Percentiles rank a stretch among this genome's conserved stretches.
These are phyloP conservation scores for Diogma glabrata DNA, from an alignment of 2,888 invertebrate species.

Conservation along the genomic window DNA sequence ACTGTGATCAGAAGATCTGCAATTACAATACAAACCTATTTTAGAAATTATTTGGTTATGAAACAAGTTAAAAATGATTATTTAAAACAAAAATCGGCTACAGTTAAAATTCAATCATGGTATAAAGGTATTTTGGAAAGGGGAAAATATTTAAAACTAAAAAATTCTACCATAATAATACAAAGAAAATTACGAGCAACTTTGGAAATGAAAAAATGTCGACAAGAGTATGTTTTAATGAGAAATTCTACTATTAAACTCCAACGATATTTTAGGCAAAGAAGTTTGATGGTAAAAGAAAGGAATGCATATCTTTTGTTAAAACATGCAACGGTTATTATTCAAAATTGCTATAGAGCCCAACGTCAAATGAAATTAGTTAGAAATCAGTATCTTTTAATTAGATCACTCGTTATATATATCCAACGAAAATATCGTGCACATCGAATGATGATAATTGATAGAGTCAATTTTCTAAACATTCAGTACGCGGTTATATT, in stretches of 20 bases:
- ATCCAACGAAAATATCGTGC: constrained; percentile 36
- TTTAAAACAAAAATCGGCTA: constrained; percentile 22
- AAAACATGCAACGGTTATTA: constrained; percentile 24
- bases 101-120: constrained; percentile 23
- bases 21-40: constrained; percentile 33
- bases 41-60: constrained; percentile 31
- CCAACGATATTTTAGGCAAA: constrained; percentile 12
- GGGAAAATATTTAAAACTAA: constrained; percentile 22
- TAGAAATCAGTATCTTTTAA: constrained; percentile 20
- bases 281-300: constrained; percentile 19
- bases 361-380: constrained; percentile 19
- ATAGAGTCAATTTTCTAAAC: constrained; percentile 3
- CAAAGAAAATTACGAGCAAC: constrained; percentile 26
- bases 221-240: constrained; percentile 17
- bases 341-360: constrained; percentile 32
- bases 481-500: constrained; percentile 29
- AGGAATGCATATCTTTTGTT: constrained; percentile 25
- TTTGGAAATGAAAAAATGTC: constrained; percentile 20
- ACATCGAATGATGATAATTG: constrained; percentile 18
- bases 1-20: constrained; percentile 26
- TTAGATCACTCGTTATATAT: constrained; percentile 20
- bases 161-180: constrained; percentile 25
- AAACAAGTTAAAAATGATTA: constrained; percentile 24
- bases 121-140: constrained; percentile 29
- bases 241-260: constrained; percentile 13